Conservation (phyloP, 2,888 invertebrate genomes). For the Drosophila peninsularis region DNA sequence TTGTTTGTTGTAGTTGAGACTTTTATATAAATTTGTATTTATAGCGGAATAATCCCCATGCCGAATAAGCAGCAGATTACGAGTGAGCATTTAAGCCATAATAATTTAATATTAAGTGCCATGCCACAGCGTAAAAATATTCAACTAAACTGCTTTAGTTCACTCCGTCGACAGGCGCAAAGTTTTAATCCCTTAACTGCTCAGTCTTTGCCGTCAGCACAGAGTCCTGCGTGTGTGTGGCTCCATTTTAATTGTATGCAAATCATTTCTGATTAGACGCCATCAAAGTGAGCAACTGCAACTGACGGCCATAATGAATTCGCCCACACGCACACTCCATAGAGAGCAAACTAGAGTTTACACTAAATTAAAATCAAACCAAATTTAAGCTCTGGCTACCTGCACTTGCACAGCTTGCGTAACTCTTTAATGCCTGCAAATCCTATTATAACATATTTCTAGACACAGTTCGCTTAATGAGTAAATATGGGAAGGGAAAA, state of each 20-base stretch:
- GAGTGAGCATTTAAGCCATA: background rate
- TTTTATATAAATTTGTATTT: background rate
- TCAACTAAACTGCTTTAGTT: background rate
- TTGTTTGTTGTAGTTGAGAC: background rate
- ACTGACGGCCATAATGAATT: background rate
- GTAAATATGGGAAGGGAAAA: no score
- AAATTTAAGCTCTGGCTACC: background rate
- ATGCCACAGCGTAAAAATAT: background rate
- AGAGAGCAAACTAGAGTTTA: background rate
- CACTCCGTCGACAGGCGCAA: background rate
- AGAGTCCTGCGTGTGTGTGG: background rate
- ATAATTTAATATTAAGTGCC: background rate
- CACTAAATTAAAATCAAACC: background rate
- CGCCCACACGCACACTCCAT: background rate
- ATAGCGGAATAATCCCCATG: no score
- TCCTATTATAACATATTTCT: background rate
- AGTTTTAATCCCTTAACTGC: constrained; percentile 1
- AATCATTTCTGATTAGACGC: constrained; percentile 16
- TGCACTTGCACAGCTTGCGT: background rate
- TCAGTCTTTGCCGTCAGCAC: background rate
- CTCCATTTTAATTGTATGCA: constrained; percentile 16
- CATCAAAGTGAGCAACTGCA: background rate
- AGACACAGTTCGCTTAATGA: no score
- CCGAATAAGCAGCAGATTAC: no score
- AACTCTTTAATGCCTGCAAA: background rate